phyloP scores from a whole-genome alignment of 30 jellyfish, hydroid and myxozoan species.

The Cassiopea xamachana region DNA sequence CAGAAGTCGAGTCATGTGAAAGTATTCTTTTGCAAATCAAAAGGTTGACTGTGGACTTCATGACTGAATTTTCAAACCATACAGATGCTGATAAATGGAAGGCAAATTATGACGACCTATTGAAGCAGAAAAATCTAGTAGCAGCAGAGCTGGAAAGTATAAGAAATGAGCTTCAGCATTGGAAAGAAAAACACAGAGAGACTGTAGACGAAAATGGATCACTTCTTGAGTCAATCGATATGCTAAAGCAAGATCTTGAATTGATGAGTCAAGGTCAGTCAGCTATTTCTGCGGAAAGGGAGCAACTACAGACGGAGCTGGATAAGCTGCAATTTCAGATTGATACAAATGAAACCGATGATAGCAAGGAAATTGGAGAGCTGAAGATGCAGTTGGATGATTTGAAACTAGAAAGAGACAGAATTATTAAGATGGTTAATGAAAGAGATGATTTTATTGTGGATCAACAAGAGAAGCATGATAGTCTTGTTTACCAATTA shows the following conservation, averaged over 20 bases:
- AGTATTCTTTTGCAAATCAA: slow-evolving; percentile 8
- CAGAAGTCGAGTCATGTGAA: slow-evolving; percentile 31
- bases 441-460: slow-evolving; percentile 69
- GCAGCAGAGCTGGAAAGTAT: slow-evolving; percentile 24
- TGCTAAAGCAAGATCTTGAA: slow-evolving; percentile 66
- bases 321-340: slow-evolving; percentile 84
- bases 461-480: slow-evolving; percentile 81
- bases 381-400: slow-evolving; percentile 78
- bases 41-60: slow-evolving; percentile 16
- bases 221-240: slow-evolving; percentile 61
- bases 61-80: slow-evolving; percentile 35
- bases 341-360: slow-evolving; percentile 85
- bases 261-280: slow-evolving; percentile 70
- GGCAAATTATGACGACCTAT: slow-evolving; percentile 24
- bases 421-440: slow-evolving; percentile 66
- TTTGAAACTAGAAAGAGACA: slow-evolving; percentile 74
- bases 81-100: slow-evolving; percentile 79
- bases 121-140: slow-evolving; percentile 19
- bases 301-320: slow-evolving; percentile 70
- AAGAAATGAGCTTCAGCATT: slow-evolving; percentile 31
- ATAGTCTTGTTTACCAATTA: slow-evolving; percentile 55
- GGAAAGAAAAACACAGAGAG: slow-evolving; percentile 33
- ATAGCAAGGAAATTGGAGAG: slow-evolving; percentile 82
- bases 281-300: slow-evolving; percentile 70
- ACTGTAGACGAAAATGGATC: slow-evolving; percentile 58